Percentiles rank a stretch among this genome's conserved stretches.
phyloP scores from a whole-genome alignment of 2,888 invertebrate species.

The Eristalinus sepulchralis region DNA sequence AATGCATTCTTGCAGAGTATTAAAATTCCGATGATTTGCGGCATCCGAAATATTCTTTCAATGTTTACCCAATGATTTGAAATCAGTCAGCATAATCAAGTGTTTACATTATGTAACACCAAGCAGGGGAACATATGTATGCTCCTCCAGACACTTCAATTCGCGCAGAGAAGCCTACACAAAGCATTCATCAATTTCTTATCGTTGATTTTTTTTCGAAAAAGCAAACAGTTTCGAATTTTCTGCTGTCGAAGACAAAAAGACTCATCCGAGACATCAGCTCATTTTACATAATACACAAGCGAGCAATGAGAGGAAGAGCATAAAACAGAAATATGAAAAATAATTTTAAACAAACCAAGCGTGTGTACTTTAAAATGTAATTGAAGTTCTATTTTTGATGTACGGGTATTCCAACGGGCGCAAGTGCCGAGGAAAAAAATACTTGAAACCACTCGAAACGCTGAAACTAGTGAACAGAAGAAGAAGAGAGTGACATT shows the following conservation, averaged over 20 bases:
- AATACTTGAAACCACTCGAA: slow-evolving; percentile 55
- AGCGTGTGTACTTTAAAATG: slow-evolving; percentile 32
- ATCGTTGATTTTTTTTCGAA: not conserved
- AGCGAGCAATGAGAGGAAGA: not conserved
- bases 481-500: slow-evolving; percentile 44
- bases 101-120: slow-evolving; percentile 1
- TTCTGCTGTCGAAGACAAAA: not conserved
- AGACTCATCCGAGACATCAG: not conserved
- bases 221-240: slow-evolving; percentile 8
- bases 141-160: not conserved
- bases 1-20: not conserved
- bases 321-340: not conserved
- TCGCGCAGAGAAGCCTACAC: not conserved
- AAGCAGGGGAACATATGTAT: not conserved
- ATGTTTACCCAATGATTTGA: not conserved
- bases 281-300: slow-evolving; percentile 24
- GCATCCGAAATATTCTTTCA: not conserved
- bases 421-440: slow-evolving; percentile 32
- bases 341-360: slow-evolving; percentile 20
- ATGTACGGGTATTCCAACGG: slow-evolving; percentile 28
- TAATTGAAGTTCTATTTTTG: slow-evolving; percentile 65
- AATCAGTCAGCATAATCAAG: not conserved
- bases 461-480: slow-evolving; percentile 57
- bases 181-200: slow-evolving; percentile 18
- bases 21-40: not conserved